A percentile compares a stretch with the other conserved stretches of the same genome.
phyloP scores from a whole-genome alignment of 2,797 vertebrate species.

The Labeo calbasu region DNA sequence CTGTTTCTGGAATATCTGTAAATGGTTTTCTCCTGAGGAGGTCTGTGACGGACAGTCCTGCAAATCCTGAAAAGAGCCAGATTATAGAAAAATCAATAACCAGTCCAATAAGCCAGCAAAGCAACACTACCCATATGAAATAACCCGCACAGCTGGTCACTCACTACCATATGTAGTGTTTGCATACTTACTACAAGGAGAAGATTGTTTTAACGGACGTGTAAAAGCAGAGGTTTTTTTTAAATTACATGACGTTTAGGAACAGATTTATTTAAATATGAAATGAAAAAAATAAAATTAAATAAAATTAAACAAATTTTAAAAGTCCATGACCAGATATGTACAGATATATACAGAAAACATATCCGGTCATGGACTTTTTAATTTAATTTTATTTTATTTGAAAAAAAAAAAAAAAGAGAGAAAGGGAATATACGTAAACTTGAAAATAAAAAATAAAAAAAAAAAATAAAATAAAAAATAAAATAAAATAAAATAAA shows the following conservation, averaged over 20 bases:
- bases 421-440: too few species aligned
- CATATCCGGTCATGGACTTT: too few species aligned
- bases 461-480: neutral
- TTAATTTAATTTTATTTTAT: too few species aligned
- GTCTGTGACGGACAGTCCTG: neutral
- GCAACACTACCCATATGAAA: neutral
- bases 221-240: neutral
- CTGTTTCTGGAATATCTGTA: neutral
- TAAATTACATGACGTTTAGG: neutral
- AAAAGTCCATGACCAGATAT: too few species aligned
- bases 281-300: neutral
- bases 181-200: neutral
- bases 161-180: neutral
- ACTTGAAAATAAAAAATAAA: too few species aligned
- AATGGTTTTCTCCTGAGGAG: neutral
- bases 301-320: too few species aligned
- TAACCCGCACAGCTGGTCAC: neutral
- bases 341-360: too few species aligned
- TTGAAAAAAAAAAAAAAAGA: too few species aligned
- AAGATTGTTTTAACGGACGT: neutral
- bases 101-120: neutral
- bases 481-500: neutral
- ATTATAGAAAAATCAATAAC: constrained; percentile 11
- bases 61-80: neutral
- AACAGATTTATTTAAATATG: neutral